Percentiles rank a stretch among this genome's conserved stretches.
Conservation (phyloP, 2,888 invertebrate species). For the Mamestra brassicae region DNA sequence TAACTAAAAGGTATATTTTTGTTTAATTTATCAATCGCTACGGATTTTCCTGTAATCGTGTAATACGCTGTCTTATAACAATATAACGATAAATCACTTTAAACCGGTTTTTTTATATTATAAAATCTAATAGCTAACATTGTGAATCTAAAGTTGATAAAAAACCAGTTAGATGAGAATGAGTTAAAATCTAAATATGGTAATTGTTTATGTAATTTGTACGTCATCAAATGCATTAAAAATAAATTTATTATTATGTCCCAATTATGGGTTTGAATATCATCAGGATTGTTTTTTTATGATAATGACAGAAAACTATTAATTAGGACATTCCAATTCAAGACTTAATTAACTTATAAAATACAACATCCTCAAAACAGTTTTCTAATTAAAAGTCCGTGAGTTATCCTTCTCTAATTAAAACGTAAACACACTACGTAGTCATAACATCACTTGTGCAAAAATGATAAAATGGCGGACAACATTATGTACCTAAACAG, state of each 20-base stretch:
- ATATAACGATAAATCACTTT: conserved; percentile 32
- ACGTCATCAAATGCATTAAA: conserved; percentile 27
- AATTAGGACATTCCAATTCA: conserved; percentile 16
- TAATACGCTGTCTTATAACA: conserved; percentile 35
- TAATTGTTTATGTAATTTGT: background rate
- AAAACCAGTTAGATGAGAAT: conserved; percentile 13
- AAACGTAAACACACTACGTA: conserved; percentile 20
- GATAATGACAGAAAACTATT: background rate
- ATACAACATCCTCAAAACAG: conserved; percentile 25
- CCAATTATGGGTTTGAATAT: conserved; percentile 8
- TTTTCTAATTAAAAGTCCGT: conserved; percentile 13
- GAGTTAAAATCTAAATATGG: conserved; percentile 15
- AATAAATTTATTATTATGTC: background rate
- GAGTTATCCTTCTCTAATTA: conserved; percentile 16
- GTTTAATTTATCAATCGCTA: background rate
- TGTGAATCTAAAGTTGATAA: conserved; percentile 16
- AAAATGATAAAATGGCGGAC: conserved; percentile 39
- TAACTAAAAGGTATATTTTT: conserved; percentile 30
- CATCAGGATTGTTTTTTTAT: background rate
- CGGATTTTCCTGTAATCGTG: conserved; percentile 25
- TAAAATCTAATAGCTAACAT: conserved; percentile 25
- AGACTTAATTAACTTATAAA: conserved; percentile 9
- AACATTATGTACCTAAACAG: conserved; percentile 42
- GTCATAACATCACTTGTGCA: background rate
- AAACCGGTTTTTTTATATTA: conserved; percentile 43